phyloP scores from a whole-genome alignment of 2,113 vertebrate species.

The Ginglymostoma cirratum region DNA sequence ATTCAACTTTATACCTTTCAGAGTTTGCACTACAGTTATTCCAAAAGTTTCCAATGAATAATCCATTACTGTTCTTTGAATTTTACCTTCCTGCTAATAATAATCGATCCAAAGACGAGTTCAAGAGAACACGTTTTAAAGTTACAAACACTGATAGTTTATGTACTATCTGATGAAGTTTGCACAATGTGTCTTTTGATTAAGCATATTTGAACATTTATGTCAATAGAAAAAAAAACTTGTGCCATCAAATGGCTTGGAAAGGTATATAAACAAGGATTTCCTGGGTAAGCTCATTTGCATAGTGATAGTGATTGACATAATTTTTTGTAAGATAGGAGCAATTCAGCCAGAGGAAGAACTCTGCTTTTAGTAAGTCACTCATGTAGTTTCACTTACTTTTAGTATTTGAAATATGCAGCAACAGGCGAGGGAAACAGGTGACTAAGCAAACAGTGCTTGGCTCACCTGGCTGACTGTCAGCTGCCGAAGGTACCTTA shows the following conservation, averaged over 20 bases:
- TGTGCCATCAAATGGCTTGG: not conserved
- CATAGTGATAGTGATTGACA: not conserved
- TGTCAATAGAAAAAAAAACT: not conserved
- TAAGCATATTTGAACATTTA: not conserved
- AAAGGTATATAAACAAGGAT: not conserved
- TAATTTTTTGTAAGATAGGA: not conserved
- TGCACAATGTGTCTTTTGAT: not conserved
- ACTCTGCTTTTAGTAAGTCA: not conserved
- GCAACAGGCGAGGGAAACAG: not conserved
- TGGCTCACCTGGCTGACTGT: not conserved
- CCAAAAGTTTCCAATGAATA: not conserved
- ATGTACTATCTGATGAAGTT: not conserved
- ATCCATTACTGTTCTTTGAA: not conserved
- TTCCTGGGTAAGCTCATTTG: not conserved
- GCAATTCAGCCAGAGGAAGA: not conserved
- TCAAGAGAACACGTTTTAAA: not conserved
- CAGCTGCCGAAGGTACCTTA: not conserved
- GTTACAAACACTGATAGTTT: not conserved
- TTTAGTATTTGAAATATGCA: not conserved
- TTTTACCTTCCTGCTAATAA: not conserved
- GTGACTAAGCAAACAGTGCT: no score
- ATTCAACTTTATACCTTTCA: not conserved
- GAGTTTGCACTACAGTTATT: not conserved
- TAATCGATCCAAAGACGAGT: not conserved
- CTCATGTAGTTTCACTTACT: not conserved